Evolutionary conservation across 2,888 invertebrate genomes (phyloP), one percentile per base, ranked within the genome.

Genomic region (Lasioglossum villosulum): DNA sequence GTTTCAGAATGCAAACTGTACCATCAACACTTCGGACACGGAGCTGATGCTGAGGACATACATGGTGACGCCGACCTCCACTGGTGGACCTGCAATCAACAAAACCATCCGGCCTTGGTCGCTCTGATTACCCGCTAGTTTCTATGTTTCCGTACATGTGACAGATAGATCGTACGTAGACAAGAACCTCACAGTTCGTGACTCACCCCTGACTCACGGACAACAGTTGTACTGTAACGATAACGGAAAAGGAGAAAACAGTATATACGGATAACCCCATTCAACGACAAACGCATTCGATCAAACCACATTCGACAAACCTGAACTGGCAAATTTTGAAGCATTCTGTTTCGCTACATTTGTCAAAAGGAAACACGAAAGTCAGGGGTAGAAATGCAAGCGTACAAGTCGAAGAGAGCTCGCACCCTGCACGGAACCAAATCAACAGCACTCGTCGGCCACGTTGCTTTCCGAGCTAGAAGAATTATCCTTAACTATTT

Each of bases 1-100:
- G 89, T 91, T 87, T 86, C 88, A 84, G 86, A 92, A 92, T 92
- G 90, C 86, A 92, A 92, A 95, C 95, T 95, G 95, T 98, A 99
- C 99, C 99, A 99, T 99, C 97, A 98, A 97, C 96, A 99, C 99
- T 97, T 99, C 99, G 96, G 98, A 99, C 96, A 99, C 98, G 96
- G 98, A 98, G 97, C 98, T 98, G 97, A 99, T 99, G 96, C 98
- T 98, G 96, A 99, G 97, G 96, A 99, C 98, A 97, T 98, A 98
- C 98, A 99, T 98, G 96, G 99, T 99, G 96, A 99, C 98, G 96
- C 98, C 98, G 96, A 99, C 99, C 96, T 98, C 98, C 96, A 99
- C 99, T 95, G 99, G 98, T 96, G 98, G 98, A 97, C 98, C 98
- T 99, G 98, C 96, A 98, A 97, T 96, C 95, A 95, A 95, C 93